phyloP scores from a whole-genome alignment of 1,140 invertebrate genomes.

The Lucilia sericata region DNA sequence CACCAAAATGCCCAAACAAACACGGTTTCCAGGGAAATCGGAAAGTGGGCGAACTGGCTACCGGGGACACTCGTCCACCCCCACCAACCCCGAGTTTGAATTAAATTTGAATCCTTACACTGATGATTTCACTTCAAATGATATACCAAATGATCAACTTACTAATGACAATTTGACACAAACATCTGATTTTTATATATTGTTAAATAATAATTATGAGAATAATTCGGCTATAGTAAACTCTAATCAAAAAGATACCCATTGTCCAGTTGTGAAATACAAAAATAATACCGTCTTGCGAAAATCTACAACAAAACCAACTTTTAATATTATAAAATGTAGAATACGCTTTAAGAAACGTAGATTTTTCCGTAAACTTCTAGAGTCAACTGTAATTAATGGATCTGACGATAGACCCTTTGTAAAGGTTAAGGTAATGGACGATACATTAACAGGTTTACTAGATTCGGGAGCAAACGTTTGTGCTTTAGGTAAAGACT shows the following conservation, averaged over 20 bases:
- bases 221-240: no score
- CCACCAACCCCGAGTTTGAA: slow-evolving; percentile 15
- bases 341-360: neutral
- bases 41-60: neutral
- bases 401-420: slow-evolving; percentile 33
- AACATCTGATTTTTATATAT: neutral
- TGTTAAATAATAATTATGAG: no score
- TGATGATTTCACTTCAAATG: neutral
- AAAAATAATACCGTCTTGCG: no score
- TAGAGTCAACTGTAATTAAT: slow-evolving; percentile 4
- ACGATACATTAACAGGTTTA: slow-evolving; percentile 9
- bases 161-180: neutral
- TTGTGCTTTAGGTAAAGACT: neutral
- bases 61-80: slow-evolving; percentile 30
- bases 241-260: no score
- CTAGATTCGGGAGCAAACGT: neutral
- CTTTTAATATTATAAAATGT: neutral
- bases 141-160: neutral
- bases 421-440: neutral
- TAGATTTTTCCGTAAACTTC: neutral
- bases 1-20: neutral
- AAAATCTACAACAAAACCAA: neutral
- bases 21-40: neutral
- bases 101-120: neutral
- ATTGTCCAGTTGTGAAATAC: no score